A percentile compares a stretch with the other conserved stretches of the same genome.
Conservation (phyloP, 2,888 invertebrate genomes). For the Diabrotica balteata region DNA sequence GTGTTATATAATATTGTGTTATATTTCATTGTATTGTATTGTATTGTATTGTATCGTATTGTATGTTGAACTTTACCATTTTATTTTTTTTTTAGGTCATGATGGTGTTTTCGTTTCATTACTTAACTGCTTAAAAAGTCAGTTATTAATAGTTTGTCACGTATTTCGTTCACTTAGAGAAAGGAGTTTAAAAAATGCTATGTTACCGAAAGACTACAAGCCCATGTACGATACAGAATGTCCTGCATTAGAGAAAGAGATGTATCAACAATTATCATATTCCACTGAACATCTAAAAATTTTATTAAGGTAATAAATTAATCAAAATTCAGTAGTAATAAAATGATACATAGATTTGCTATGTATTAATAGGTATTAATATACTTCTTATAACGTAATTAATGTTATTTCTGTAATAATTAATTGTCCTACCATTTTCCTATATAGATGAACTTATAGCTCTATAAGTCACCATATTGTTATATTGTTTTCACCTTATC, state of each 20-base stretch:
- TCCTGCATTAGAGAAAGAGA: slow-evolving; percentile 39
- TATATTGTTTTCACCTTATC: too few relatives aligned
- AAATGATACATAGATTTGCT: neutral
- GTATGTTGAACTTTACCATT: neutral
- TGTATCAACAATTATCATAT: slow-evolving; percentile 43
- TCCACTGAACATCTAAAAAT: slow-evolving; percentile 44
- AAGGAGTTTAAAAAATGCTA: slow-evolving; percentile 38
- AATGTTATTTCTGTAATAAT: too few relatives aligned
- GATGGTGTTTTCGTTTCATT: slow-evolving; percentile 44
- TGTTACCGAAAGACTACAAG: slow-evolving; percentile 26
- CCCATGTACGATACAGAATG: slow-evolving; percentile 33
- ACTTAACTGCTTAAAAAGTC: slow-evolving; percentile 43
- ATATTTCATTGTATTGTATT: too few relatives aligned
- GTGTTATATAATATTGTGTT: too few relatives aligned
- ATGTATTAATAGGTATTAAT: too few relatives aligned
- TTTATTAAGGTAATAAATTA: slow-evolving; percentile 40
- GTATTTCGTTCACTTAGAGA: slow-evolving; percentile 42
- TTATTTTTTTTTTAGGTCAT: slow-evolving; percentile 21
- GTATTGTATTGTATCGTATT: too few relatives aligned
- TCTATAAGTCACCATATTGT: too few relatives aligned
- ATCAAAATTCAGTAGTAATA: neutral
- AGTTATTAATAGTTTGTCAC: slow-evolving; percentile 43
- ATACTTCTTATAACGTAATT: too few relatives aligned
- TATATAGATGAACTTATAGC: too few relatives aligned
- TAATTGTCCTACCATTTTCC: too few relatives aligned